Base-by-base conservation (phyloP, 2,888 invertebrate species). In the Tetragnatha montana region DNA sequence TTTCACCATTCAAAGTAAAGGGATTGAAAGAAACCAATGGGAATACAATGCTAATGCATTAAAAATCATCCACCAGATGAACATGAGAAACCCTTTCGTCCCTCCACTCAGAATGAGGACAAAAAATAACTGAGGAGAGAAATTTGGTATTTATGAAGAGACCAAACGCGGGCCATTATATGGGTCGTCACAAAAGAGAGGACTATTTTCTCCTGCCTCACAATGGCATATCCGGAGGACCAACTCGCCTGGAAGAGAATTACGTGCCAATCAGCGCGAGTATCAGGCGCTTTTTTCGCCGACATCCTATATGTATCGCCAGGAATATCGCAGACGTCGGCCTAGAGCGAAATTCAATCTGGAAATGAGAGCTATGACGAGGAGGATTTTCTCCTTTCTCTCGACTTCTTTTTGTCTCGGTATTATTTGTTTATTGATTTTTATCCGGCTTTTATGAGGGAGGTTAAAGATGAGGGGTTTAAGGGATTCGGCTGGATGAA, bases 231-330 rank as follows among this genome's bases (percentile, higher is more conserved):
- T 84, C 76, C 75, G 83, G 69, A 68, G 68, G 69, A 80, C 35
- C 79, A 73, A 60, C 70, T 85, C 78, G 51, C 1, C 35, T 35
- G 78, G 78, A 78, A 85, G 50, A 69, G 75, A 84, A 80, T 86
- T 86, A 86, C 86, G 86, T 86, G 86, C 86, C 86, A 86, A 86
- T 86, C 86, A 86, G 79, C 51, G 73, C 51, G 60, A 80, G 80
- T 86, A 86, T 80, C 78, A 35, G 22, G 19, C 17, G 82, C 50
- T 73, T 76, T 84, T 84, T 68, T 68, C 14, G 35, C 82, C 22
- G 35, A 47, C 73, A 82, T 74, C 51, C 73, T 74, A 82, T 74
- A 51, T n/a, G 22, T n/a, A 22, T 35, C 35, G 69, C 51, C 60
- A 82, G 74, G 82, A 82, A 60, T 82, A 82, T 70, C 50, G 60